Conservation (phyloP, 2,888 invertebrate species). For the Charanyca ferruginea region DNA sequence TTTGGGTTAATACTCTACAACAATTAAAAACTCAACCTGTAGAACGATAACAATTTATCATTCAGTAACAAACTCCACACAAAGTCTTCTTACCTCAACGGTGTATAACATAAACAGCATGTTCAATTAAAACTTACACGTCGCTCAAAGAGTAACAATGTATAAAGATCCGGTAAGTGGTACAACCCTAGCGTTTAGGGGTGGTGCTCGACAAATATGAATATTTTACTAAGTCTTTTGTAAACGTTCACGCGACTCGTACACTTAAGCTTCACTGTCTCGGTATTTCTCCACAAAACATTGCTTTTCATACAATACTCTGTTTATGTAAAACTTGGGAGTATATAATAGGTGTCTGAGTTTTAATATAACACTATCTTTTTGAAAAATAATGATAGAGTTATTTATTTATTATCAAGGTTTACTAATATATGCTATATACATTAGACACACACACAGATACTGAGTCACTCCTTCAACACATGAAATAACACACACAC, state of each 20-base stretch:
- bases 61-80: conserved; percentile 10
- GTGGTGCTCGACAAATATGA: conserved; percentile 70
- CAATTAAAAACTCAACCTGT: conserved; percentile 10
- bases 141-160: conserved; percentile 39
- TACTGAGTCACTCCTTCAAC: too few relatives aligned
- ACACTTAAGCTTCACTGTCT: conserved; percentile 68
- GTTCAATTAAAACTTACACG: conserved; percentile 49
- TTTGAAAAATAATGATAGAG: neutral
- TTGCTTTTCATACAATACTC: conserved; percentile 41
- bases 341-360: conserved; percentile 4
- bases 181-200: conserved; percentile 59
- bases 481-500: too few relatives aligned
- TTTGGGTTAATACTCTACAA: neutral
- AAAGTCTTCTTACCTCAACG: conserved; percentile 14
- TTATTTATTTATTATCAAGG: too few relatives aligned
- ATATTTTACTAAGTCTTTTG: conserved; percentile 77
- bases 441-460: too few relatives aligned
- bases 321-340: conserved; percentile 29
- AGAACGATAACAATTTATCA: conserved; percentile 8
- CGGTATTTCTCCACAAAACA: conserved; percentile 61
- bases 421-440: too few relatives aligned
- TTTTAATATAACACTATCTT: conserved; percentile 18
- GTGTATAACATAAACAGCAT: conserved; percentile 33
- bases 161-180: conserved; percentile 36
- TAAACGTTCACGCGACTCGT: conserved; percentile 71